Evolutionary conservation across 2,888 invertebrate genomes (phyloP), one percentile per base, ranked within the genome.

Genomic region (Empis stercorea): DNA sequence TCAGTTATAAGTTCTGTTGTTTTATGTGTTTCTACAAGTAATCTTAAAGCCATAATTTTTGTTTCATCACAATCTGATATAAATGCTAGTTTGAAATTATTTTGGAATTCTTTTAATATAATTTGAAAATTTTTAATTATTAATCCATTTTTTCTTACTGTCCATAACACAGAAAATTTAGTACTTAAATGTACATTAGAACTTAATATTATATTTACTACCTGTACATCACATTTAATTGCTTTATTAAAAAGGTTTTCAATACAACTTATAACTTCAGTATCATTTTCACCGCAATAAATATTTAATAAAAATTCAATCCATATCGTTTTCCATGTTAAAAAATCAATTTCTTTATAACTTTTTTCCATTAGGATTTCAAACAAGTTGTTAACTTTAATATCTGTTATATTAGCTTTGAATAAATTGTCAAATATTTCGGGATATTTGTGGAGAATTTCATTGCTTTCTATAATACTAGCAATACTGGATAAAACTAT

Each of bases 1-100:
- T 60, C 48, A 0, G 72, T 62, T 53, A 85, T 76, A 11, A 70
- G 54, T 60, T 87, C 84, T 2, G 88, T 86, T 2, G 78, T 78
- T 62, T 83, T 84, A 44, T 78, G 80, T 1, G 78, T 81, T 58
- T 87, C 86, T 44, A 84, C 79, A 30, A 91, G 63, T 16, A 88
- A 66, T 1, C 78, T 75, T 44, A 88, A 71, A 0, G 80, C 76
- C 53, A 81, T 73, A 9, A 87, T 67, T 23, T 87, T 74, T 2
- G 81, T 76, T 79, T 88, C 61, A 41, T 68, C 64, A 30, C 61
- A 58, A 43, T 57, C 56, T 0, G 61, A 61, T 1, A 75, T 69
- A 27, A 83, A 73, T 4, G 79, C 79, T 44, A 62, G 20, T 72
- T 62, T 46, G 14, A 14, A 27, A 27, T 27, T 27, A 27, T 9